Base-by-base conservation (phyloP, 2,888 invertebrate genomes). In the Erynnis tages region DNA sequence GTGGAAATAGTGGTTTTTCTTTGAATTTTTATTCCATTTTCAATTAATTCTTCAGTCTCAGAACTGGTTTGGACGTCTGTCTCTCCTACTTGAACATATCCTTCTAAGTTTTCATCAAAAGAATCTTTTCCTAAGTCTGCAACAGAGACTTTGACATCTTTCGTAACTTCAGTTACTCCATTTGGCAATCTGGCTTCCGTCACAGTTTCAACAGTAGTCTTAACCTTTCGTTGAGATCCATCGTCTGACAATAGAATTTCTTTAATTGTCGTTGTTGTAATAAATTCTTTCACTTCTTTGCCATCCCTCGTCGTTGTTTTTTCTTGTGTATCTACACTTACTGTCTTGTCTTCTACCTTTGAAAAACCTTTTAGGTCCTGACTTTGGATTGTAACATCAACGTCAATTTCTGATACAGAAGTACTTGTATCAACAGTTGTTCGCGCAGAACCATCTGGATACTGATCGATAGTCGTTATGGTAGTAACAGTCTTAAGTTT, bases 141-240 rank as follows among this genome's bases (percentile, higher is more conserved):
- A 8, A 90, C 61, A 1, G 82, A 81, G 19, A 89, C 77, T 73
- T 79, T 84, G 0, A 87, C 69, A 57, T 90, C 85, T 63, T 82
- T 89, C 3, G 81, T 76, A 1, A 86, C 69, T 76, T 90, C 87
- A 16, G 72, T 77, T 4, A 71, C 69, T 32, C 87, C 89, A 57
- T 74, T 75, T 1, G 82, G 76, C 41, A 82, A 62, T 53, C 72
- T 69, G 14, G 82, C 79, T 63, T 85, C 81, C 38, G 79, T 82
- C 0, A 79, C 60, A 19, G 72, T 79, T 70, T 85, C 79, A 41
- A 71, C 58, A 1, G 83, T 84, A 8, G 76, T 83, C 55, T 85
- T 53, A 10, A 45, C 13, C 19, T 53, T 53, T 14, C 45, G 45
- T 17, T 21, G 35, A 7, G 53, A 30, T 0, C 32, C 30, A 17